Conservation (phyloP, 92 coral and sea anemone genomes). For the Muricea muricata region DNA sequence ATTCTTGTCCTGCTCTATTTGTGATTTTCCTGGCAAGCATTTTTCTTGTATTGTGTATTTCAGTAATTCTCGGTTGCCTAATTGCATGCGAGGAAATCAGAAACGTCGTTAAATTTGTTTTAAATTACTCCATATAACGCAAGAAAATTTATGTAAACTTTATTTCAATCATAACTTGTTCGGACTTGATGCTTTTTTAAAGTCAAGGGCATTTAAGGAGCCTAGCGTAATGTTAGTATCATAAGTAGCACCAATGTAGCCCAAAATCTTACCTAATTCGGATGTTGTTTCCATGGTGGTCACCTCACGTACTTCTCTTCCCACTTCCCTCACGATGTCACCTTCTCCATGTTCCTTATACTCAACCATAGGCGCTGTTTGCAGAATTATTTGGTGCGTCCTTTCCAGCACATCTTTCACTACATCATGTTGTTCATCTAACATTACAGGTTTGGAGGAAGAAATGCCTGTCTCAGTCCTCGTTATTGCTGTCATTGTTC, state of each 20-base stretch:
- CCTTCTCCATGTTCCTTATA: not conserved
- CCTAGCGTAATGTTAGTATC: too few species aligned
- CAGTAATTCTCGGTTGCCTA: too few species aligned
- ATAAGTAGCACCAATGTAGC: not conserved
- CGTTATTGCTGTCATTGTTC: not conserved
- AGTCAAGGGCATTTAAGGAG: too few species aligned
- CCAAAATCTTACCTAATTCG: slow-evolving; percentile 10
- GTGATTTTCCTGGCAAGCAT: too few species aligned
- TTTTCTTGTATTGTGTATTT: too few species aligned
- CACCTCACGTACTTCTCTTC: not conserved
- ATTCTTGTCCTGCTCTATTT: too few species aligned
- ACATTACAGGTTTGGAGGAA: not conserved
- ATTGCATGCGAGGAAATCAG: too few species aligned
- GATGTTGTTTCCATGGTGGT: not conserved
- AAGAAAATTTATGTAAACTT: too few species aligned
- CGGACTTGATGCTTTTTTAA: too few species aligned
- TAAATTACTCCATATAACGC: too few species aligned
- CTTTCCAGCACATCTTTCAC: not conserved
- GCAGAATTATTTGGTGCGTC: not conserved
- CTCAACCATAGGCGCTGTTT: not conserved
- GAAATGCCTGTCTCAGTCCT: not conserved
- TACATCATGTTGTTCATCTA: not conserved
- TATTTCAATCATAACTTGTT: too few species aligned
- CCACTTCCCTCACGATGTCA: not conserved
- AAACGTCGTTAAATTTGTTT: too few species aligned